Percentiles rank a stretch among this genome's conserved stretches.
phyloP scores from a whole-genome alignment of 1,140 invertebrate species.

The Drosophila bocqueti region DNA sequence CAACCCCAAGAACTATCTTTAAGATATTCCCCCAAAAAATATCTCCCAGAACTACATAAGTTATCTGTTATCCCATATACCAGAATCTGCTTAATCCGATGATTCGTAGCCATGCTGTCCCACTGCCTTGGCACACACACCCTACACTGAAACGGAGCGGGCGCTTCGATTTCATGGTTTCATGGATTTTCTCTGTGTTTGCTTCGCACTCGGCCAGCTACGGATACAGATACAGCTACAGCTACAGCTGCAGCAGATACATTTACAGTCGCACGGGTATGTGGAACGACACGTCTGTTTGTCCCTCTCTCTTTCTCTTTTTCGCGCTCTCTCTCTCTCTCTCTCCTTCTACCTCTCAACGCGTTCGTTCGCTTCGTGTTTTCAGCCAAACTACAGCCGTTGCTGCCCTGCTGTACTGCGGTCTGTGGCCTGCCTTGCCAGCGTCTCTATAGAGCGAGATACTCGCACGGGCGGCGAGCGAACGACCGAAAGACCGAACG shows the following conservation, averaged over 20 bases:
- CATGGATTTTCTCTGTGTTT: constrained; percentile 28
- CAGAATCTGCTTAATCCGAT: constrained; percentile 34
- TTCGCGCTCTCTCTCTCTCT: not conserved
- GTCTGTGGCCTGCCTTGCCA: constrained; percentile 49
- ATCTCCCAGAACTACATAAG: not conserved
- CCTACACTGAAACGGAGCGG: constrained; percentile 25
- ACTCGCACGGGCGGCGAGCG: constrained; percentile 40
- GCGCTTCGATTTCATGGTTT: constrained; percentile 30
- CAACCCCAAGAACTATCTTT: not conserved
- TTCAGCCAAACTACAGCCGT: constrained; percentile 57
- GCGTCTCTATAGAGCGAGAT: constrained; percentile 64
- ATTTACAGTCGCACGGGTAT: constrained; percentile 35
- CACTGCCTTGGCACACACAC: constrained; percentile 35
- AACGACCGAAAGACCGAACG: constrained; percentile 10
- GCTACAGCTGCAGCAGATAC: constrained; percentile 24
- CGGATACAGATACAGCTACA: constrained; percentile 26
- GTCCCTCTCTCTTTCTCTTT: constrained; percentile 9
- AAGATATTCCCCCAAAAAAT: not conserved
- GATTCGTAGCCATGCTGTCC: constrained; percentile 22
- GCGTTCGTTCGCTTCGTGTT: constrained; percentile 59
- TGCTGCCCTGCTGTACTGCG: constrained; percentile 60
- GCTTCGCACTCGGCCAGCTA: constrained; percentile 26
- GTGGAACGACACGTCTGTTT: constrained; percentile 45
- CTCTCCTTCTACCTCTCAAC: constrained; percentile 34
- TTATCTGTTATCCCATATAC: not conserved